Conservation (phyloP, 2,113 vertebrate genomes). For the Grammomys surdaster region DNA sequence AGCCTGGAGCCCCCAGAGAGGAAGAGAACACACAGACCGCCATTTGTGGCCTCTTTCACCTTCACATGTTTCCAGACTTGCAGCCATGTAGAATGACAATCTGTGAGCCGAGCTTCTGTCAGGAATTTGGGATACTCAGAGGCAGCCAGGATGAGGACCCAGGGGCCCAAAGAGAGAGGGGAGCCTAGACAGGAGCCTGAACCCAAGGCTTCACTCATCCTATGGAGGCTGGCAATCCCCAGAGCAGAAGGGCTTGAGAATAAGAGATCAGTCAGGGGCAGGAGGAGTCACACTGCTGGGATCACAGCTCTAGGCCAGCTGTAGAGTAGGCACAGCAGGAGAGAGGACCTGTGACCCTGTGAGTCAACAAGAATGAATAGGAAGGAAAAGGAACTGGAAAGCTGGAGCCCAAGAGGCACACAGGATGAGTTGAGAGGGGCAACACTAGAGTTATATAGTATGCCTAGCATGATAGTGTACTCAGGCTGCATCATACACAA, state of each 20-base stretch:
- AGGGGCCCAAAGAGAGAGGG: background rate
- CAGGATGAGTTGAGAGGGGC: background rate
- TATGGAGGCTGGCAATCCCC: background rate
- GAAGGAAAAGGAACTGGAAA: background rate
- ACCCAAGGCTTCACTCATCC: too few species aligned
- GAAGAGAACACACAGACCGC: background rate
- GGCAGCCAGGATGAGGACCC: background rate
- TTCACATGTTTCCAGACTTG: background rate
- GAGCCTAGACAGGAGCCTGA: fast-evolving
- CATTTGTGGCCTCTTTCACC: background rate
- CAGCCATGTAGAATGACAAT: background rate
- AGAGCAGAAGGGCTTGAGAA: background rate
- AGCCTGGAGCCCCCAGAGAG: background rate
- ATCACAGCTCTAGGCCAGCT: background rate
- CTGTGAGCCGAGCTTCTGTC: background rate
- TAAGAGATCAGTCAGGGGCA: background rate
- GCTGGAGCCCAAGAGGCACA: background rate
- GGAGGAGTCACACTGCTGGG: background rate
- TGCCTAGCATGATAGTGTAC: background rate
- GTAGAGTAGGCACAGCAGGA: background rate
- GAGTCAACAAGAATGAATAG: background rate
- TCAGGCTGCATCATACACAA: background rate
- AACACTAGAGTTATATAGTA: background rate
- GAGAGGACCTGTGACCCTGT: background rate
- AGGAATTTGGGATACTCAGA: background rate